phyloP scores from a whole-genome alignment of 2,888 invertebrate species.

The Ditula angustiorana region DNA sequence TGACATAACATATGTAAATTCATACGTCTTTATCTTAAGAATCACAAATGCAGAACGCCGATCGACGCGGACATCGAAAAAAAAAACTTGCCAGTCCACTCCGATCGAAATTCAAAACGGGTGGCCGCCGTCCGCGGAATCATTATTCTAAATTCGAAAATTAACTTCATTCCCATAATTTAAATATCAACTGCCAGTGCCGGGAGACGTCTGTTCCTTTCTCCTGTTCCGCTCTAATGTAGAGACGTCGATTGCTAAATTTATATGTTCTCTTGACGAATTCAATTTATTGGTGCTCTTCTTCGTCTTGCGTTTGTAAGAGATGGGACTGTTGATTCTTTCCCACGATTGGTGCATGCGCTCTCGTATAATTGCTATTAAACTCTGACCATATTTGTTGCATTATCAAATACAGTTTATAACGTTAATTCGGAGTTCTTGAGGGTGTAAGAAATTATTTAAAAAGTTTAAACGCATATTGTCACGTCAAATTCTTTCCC shows the following conservation, averaged over 20 bases:
- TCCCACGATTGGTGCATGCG: slow-evolving; percentile 62
- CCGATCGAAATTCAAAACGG: slow-evolving; percentile 70
- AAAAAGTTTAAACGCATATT: slow-evolving; percentile 41
- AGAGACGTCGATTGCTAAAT: slow-evolving; percentile 72
- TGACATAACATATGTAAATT: slow-evolving; percentile 85
- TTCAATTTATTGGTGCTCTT: slow-evolving; percentile 70
- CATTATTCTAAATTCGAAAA: slow-evolving; percentile 83
- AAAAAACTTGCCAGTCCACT: slow-evolving; percentile 71
- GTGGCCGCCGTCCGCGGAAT: slow-evolving; percentile 76
- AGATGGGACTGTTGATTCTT: slow-evolving; percentile 56
- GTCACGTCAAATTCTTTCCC: background rate
- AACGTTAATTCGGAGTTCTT: background rate
- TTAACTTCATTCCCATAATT: slow-evolving; percentile 84
- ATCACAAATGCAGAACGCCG: slow-evolving; percentile 78
- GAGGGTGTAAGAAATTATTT: background rate
- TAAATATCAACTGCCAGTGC: slow-evolving; percentile 70
- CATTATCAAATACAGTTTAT: slow-evolving; percentile 22
- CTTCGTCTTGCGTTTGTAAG: slow-evolving; percentile 47
- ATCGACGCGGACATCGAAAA: slow-evolving; percentile 69
- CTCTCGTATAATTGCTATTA: slow-evolving; percentile 52
- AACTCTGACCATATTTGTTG: slow-evolving; percentile 48
- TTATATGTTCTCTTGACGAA: slow-evolving; percentile 74
- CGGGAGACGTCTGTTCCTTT: slow-evolving; percentile 46
- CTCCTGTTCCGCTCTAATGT: slow-evolving; percentile 61
- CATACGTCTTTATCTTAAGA: slow-evolving; percentile 83